These are phyloP conservation scores for Lanius ludovicianus DNA, from an alignment of 2,113 vertebrate species.

Conservation along the genomic window DNA sequence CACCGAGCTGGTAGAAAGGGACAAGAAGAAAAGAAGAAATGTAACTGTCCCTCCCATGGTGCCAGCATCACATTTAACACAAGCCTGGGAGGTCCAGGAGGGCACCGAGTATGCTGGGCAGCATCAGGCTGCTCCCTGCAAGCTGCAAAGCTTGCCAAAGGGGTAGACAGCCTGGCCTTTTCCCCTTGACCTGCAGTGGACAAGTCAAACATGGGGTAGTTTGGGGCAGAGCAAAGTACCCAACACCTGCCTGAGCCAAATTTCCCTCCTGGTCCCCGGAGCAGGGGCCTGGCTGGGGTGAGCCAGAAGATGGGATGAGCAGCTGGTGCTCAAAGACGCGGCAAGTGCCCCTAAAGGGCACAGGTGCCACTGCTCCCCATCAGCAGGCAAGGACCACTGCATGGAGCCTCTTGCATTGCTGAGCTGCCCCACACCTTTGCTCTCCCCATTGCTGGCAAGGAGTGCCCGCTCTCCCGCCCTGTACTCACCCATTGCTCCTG, in stretches of 20 bases:
- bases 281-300: neutral
- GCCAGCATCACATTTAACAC: fast-evolving
- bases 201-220: neutral
- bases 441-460: neutral
- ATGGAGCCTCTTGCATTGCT: neutral
- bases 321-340: neutral
- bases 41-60: fast-evolving
- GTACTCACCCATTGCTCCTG: conserved; percentile 13
- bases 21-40: neutral
- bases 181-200: neutral
- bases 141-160: neutral
- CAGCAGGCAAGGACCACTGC: fast-evolving
- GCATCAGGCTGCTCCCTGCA: neutral
- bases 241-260: neutral
- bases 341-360: neutral
- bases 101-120: neutral
- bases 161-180: neutral
- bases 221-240: neutral
- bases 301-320: neutral
- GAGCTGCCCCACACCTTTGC: neutral
- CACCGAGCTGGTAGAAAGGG: neutral
- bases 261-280: neutral
- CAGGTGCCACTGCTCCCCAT: neutral
- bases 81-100: neutral
- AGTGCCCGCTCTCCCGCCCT: fast-evolving